Evolutionary conservation across 1,140 invertebrate species (phyloP).

Genomic region (Panagrolaimus sp.): DNA sequence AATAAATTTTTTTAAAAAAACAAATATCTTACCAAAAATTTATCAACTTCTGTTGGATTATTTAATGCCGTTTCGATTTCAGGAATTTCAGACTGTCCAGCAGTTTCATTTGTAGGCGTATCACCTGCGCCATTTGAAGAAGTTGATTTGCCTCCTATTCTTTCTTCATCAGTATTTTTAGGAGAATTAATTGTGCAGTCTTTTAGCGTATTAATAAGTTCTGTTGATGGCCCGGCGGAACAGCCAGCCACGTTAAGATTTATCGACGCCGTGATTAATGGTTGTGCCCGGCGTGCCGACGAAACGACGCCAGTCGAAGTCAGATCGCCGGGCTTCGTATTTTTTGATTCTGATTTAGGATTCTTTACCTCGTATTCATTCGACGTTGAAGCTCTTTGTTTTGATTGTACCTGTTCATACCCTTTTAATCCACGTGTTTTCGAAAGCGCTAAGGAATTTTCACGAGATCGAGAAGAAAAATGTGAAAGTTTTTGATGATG

Average conservation of each 20-base stretch:
- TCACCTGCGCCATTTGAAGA: constrained; percentile 9
- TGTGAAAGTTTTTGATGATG: too few relatives aligned
- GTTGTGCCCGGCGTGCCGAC: neutral
- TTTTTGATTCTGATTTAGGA: too few relatives aligned
- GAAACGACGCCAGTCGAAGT: constrained; percentile 4
- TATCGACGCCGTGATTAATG: neutral
- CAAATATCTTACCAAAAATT: neutral
- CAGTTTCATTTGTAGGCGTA: neutral
- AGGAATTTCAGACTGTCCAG: too few relatives aligned
- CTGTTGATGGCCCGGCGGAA: neutral
- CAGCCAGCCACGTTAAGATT: constrained; percentile 11
- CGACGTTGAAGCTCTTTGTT: too few relatives aligned
- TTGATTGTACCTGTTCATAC: too few relatives aligned
- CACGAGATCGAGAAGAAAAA: too few relatives aligned
- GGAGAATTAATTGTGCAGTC: neutral
- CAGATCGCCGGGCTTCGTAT: too few relatives aligned
- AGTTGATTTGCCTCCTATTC: neutral
- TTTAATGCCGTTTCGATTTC: neutral
- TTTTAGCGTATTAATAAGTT: constrained; percentile 4
- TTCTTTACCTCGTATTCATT: too few relatives aligned
- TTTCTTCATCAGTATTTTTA: neutral
- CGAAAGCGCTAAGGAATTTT: too few relatives aligned
- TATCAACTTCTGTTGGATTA: neutral
- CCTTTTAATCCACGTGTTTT: too few relatives aligned
- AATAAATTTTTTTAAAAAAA: neutral